phyloP scores from a whole-genome alignment of 2,797 vertebrate species.

The Bovichtus variegatus region DNA sequence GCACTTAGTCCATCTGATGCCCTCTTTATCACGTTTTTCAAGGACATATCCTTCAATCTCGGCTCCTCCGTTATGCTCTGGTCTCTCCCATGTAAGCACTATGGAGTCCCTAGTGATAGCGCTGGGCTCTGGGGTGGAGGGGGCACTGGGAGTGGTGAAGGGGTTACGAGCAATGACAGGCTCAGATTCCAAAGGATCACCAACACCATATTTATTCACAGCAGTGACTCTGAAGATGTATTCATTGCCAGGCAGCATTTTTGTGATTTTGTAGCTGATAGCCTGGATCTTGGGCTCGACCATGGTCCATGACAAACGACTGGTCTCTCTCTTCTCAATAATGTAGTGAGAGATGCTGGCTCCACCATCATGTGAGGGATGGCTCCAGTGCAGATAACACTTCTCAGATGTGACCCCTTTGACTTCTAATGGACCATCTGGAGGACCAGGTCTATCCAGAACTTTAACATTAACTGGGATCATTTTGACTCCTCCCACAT shows the following conservation, averaged over 20 bases:
- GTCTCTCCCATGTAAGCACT: constrained; percentile 95
- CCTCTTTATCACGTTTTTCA: constrained; percentile 99
- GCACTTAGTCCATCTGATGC: constrained; percentile 96
- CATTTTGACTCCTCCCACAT: constrained; percentile 95
- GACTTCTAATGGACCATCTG: constrained; percentile 92
- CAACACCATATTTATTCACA: constrained; percentile 98
- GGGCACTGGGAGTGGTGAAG: constrained; percentile 93
- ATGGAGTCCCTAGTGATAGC: constrained; percentile 94
- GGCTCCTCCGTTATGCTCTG: constrained; percentile 93
- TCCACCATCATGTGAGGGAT: constrained; percentile 96
- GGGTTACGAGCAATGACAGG: constrained; percentile 93
- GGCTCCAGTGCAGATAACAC: constrained; percentile 93
- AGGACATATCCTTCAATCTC: constrained; percentile 94
- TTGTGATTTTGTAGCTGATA: constrained; percentile 95
- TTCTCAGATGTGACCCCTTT: constrained; percentile 95
- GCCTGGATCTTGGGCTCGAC: constrained; percentile 95
- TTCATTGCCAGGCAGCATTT: constrained; percentile 95
- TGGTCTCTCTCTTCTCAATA: constrained; percentile 97
- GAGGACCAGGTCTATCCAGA: constrained; percentile 95
- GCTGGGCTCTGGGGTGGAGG: constrained; percentile 91
- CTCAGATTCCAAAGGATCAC: constrained; percentile 95
- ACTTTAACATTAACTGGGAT: constrained; percentile 93
- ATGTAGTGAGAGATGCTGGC: constrained; percentile 97
- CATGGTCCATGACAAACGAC: constrained; percentile 94
- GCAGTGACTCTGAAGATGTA: constrained; percentile 99